These are phyloP conservation scores for Ophthalmolycus amberensis DNA, from an alignment of 2,113 vertebrate genomes.

Conservation along the genomic window DNA sequence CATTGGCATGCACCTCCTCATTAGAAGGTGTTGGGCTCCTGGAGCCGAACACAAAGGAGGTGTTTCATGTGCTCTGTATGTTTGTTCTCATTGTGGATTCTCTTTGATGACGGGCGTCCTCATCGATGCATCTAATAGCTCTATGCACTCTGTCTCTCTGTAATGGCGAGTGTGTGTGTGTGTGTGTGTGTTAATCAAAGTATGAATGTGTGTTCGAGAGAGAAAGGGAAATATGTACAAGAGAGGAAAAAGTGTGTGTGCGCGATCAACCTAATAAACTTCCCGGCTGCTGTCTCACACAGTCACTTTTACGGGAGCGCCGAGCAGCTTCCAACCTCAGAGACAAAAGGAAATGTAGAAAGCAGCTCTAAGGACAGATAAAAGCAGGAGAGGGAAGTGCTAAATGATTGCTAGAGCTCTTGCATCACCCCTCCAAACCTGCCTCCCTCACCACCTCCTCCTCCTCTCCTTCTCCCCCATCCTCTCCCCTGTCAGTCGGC, in stretches of 20 bases:
- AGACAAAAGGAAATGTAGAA: constrained; percentile 79
- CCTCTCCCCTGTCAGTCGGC: constrained; percentile 37
- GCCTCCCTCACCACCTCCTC: constrained; percentile 29
- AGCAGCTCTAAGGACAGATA: constrained; percentile 74
- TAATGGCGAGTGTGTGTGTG: constrained; percentile 14
- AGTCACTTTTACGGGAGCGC: constrained; percentile 56
- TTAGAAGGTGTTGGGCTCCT: constrained; percentile 59
- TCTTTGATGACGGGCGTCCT: constrained; percentile 63
- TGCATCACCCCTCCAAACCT: constrained; percentile 14
- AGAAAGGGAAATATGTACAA: constrained; percentile 9
- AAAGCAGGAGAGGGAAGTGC: constrained; percentile 72
- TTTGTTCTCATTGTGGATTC: constrained; percentile 74
- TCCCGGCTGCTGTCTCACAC: constrained; percentile 61
- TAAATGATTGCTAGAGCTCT: constrained; percentile 76
- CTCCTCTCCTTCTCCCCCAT: constrained; percentile 13
- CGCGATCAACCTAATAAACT: constrained; percentile 64
- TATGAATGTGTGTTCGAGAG: constrained; percentile 20
- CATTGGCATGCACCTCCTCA: constrained; percentile 21
- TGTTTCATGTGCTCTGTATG: constrained; percentile 71
- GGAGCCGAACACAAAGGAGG: constrained; percentile 63
- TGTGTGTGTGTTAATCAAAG: constrained; percentile 5
- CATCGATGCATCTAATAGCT: constrained; percentile 70
- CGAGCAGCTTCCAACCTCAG: constrained; percentile 56
- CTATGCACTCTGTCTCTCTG: constrained; percentile 26
- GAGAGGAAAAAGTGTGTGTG: background rate